Base-by-base conservation (phyloP, 2,888 invertebrate genomes). In the Matsumyia berberina region DNA sequence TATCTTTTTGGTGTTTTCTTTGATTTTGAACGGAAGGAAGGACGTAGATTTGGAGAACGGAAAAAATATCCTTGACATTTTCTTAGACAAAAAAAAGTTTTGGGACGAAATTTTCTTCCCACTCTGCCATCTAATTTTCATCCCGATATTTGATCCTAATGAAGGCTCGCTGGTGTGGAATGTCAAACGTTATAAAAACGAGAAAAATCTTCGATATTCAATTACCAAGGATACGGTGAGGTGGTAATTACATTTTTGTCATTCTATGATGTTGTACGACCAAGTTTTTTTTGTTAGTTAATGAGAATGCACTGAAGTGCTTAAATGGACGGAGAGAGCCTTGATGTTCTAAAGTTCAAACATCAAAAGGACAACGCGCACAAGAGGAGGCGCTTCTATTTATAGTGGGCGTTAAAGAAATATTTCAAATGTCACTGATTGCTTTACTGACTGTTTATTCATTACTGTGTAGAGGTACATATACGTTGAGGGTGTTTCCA, bases 161-260 rank as follows among this genome's bases (percentile, higher is more conserved):
- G 64, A 66, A 57, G 24, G 49, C 46, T 5, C 9, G 24, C 39
- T 49, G 37, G 46, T 64, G 49, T 58, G 11, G 35, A 39, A 42
- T 53, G 67, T 67, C 53, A 53, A 67, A 17, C 29, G 53, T 8
- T 64, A 4, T 11, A 11, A 46, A 11, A 33, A 17, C 1, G n/a
- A 31, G n/a, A 12, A 64, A 44, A 44, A 29, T 17, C 46, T 74
- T 46, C 53, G 58, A 67, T 76, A 58, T 76, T 77, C 76, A 60
- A 77, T 67, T 77, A 60, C 58, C 67, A 60, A 15, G 62, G 67
- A 60, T 51, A 69, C 58, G 31, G 19, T 31, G 39, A 58, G 76
- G 76, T 76, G 76, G 76, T 76, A 67, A 58, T 76, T 57, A 51
- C 58, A 76, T 37, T 73, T 64, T 46, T 42, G 37, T n/a, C n/a